Percentiles rank a stretch among this genome's conserved stretches.
These are phyloP conservation scores for Thalassoma bifasciatum DNA, from an alignment of 2,113 vertebrate species.

Conservation along the genomic window DNA sequence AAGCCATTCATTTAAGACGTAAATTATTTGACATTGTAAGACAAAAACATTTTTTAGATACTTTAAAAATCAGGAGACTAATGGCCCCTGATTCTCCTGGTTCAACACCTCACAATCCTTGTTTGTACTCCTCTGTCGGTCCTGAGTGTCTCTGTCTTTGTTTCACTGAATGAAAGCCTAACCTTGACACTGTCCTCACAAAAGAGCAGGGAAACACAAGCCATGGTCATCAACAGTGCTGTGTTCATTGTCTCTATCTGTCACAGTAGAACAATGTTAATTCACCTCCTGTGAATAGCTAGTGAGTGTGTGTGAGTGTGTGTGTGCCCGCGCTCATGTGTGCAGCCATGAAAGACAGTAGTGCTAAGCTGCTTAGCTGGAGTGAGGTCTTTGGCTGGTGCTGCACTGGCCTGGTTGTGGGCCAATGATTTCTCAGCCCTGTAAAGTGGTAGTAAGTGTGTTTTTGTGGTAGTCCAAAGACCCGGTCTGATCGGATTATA, in stretches of 20 bases:
- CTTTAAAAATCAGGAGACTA: no score
- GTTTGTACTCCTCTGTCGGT: neutral
- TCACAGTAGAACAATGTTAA: constrained; percentile 55
- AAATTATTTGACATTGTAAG: no score
- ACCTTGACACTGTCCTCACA: constrained; percentile 16
- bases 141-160: constrained; percentile 15
- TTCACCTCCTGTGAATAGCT: constrained; percentile 55
- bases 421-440: constrained; percentile 43
- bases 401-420: constrained; percentile 49
- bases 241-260: constrained; percentile 35
- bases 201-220: constrained; percentile 24
- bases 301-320: constrained; percentile 35
- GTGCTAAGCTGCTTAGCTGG: constrained; percentile 70
- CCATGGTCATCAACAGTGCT: constrained; percentile 9
- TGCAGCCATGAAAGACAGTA: constrained; percentile 55
- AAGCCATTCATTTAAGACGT: no score
- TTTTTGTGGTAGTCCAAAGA: constrained; percentile 44
- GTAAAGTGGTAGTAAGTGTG: constrained; percentile 40
- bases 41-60: no score
- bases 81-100: neutral
- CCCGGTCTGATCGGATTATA: constrained; percentile 52
- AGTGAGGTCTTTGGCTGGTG: constrained; percentile 63
- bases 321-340: constrained; percentile 30
- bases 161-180: constrained; percentile 2
- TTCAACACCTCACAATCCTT: neutral